Base-by-base conservation (phyloP, 2,113 vertebrate genomes). In the Gopherus flavomarginatus region DNA sequence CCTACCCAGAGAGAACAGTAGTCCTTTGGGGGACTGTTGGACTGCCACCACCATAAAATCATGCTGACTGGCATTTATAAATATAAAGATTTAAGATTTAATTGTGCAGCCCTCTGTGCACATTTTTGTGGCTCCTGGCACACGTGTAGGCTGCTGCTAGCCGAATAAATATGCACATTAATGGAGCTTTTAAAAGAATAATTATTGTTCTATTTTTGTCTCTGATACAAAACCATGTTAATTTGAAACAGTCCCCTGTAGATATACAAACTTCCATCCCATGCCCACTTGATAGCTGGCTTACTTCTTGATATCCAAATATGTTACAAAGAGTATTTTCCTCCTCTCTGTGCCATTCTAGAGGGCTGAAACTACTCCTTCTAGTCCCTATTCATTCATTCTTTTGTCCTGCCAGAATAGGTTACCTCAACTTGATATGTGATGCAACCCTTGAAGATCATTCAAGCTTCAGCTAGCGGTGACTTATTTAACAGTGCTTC, bases 51-150 rank as follows among this genome's bases (percentile, higher is more conserved):
- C 42, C 10, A 0, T 75, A 83, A 21, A 54, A 24, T 42, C 77
- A 92, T 75, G 27, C 29, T 84, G 47, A 56, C 47, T 38, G 24
- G 59, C 50, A 69, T 53, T 90, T 89, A 87, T 93, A 44, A 44
- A 44, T 44, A 31, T 82, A 77, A 4, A 77, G 29, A 81, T 5
- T 75, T 57, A 17, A 62, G 12, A 8, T 80, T 86, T 44, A 83
- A 72, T 88, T 93, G 65, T 69, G 35, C 35, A n/a, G 65, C 38
- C 79, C 92, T 93, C 86, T 83, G 56, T 88, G 95, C 53, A 38
- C 52, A 57, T 22, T 77, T 90, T 86, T 90, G 16, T 90, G 88
- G 81, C 91, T 95, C 13, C 11, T 8, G 5, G 13, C 75, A 5
- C 42, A 35, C 86, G 31, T 57, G 72, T 35, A 81, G 24, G 65